Percentiles rank a stretch among this genome's conserved stretches.
These are phyloP conservation scores for Thaumatotibia leucotreta DNA, from an alignment of 1,140 invertebrate genomes.

Conservation along the genomic window DNA sequence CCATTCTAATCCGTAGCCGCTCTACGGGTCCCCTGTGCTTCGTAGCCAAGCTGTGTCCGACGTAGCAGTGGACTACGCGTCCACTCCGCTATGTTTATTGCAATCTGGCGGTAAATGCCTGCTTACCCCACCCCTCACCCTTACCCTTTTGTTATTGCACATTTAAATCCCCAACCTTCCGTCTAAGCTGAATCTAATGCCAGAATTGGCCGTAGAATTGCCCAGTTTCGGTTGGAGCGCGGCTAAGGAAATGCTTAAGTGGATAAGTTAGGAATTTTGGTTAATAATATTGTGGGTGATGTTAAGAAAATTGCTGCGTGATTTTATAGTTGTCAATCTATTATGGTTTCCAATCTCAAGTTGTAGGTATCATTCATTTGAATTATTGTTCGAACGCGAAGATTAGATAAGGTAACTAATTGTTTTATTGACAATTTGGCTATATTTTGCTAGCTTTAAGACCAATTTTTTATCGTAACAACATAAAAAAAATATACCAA, in stretches of 20 bases:
- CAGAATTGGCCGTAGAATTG: constrained; percentile 7
- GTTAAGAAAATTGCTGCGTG: background rate
- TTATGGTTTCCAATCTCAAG: too few relatives aligned
- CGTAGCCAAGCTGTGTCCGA: constrained; percentile 59
- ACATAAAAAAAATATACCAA: too few relatives aligned
- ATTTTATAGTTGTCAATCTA: too few relatives aligned
- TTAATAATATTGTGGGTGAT: background rate
- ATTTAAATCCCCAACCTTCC: constrained; percentile 41
- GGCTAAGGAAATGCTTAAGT: background rate
- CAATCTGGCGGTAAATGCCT: constrained; percentile 71
- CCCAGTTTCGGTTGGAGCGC: background rate
- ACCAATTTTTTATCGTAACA: too few relatives aligned
- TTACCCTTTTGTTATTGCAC: constrained; percentile 56
- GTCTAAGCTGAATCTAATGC: constrained; percentile 15
- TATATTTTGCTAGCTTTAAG: too few relatives aligned
- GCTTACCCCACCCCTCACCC: constrained; percentile 53
- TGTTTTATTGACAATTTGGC: too few relatives aligned
- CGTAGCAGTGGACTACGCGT: constrained; percentile 64
- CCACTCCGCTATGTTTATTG: constrained; percentile 71
- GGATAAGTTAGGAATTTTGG: background rate
- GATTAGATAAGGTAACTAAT: too few relatives aligned
- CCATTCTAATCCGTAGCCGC: constrained; percentile 16
- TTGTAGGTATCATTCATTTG: too few relatives aligned
- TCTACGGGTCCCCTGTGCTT: constrained; percentile 35
- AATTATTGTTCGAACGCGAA: too few relatives aligned